Base-by-base conservation (phyloP, 2,113 vertebrate species). In the Megaceryle torquata region DNA sequence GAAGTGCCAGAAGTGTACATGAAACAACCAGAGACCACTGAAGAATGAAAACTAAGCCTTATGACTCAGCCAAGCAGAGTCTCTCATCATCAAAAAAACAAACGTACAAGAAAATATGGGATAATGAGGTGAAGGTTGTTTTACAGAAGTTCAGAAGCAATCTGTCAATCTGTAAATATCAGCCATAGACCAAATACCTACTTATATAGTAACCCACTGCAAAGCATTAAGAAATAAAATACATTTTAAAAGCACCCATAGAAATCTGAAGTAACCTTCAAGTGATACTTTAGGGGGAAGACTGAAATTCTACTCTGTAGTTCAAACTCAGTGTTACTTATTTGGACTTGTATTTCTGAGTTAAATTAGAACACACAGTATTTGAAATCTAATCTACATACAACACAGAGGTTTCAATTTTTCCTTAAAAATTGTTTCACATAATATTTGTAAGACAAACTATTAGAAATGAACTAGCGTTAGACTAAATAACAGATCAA, bases 341-440 rank as follows among this genome's bases (percentile, higher is more conserved):
- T 33, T 31, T 68, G 63, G 39, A 72, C 44, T 67, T 75, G 15
- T 39, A 15, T n/a, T 84, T 65, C 24, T 1, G 0, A 46, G 26
- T 79, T 82, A 28, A 88, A 75, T n/a, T 2, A 85, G 28, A 77
- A 17, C 31, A 80, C 25, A 57, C 25, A 61, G 4, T 29, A 80
- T 43, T 21, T 60, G 21, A 82, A 84, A 46, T 25, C 20, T 50
- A 51, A 82, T 43, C 31, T 61, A 24, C 3, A 69, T 8, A 39
- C 5, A 51, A 69, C 21, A 68, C 8, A 48, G 61, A 70, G 3
- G 7, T 33, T 20, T 26, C 10, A 0, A 0, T 20, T 91, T 76
- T 89, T 82, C 37, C 25, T 59, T 77, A 50, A 72, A 77, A 41
- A 89, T 33, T 35, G 87, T 64, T 85, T 91, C 17, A 77, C 2